Conservation (phyloP, 1,140 invertebrate genomes). For the Tetragnatha versicolor region DNA sequence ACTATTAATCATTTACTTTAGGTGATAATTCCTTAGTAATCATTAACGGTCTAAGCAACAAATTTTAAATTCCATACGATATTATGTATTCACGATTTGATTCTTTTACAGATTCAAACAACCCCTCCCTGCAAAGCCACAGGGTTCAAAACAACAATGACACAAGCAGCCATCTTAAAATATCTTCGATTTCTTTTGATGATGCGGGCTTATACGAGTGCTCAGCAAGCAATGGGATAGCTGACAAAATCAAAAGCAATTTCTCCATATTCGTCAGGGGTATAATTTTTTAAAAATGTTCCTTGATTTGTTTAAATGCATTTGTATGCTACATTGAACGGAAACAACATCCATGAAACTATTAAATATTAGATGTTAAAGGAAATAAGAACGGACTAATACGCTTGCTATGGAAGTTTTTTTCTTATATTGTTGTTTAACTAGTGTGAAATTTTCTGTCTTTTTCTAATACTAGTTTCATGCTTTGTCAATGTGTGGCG, state of each 20-base stretch:
- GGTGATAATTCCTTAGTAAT: no score
- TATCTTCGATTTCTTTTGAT: conserved; percentile 2
- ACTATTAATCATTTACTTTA: no score
- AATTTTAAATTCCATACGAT: no score
- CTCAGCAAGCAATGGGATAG: conserved; percentile 25
- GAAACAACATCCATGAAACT: no score
- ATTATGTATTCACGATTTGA: no score
- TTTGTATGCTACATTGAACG: no score
- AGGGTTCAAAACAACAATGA: neutral
- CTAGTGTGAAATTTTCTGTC: neutral
- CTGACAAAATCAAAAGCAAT: neutral
- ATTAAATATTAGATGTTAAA: no score
- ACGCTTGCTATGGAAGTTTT: no score
- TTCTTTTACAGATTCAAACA: no score
- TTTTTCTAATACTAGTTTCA: neutral
- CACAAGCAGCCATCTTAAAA: neutral
- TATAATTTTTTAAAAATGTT: neutral
- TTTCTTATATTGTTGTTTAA: neutral
- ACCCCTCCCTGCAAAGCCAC: no score
- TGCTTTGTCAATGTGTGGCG: conserved; percentile 21
- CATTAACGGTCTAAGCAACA: no score
- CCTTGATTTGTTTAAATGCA: neutral
- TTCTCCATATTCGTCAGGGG: conserved; percentile 26
- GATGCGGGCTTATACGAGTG: conserved; percentile 42
- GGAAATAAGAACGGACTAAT: no score